phyloP scores from a whole-genome alignment of 2,113 vertebrate species.

The Drymodes brunneopygia region DNA sequence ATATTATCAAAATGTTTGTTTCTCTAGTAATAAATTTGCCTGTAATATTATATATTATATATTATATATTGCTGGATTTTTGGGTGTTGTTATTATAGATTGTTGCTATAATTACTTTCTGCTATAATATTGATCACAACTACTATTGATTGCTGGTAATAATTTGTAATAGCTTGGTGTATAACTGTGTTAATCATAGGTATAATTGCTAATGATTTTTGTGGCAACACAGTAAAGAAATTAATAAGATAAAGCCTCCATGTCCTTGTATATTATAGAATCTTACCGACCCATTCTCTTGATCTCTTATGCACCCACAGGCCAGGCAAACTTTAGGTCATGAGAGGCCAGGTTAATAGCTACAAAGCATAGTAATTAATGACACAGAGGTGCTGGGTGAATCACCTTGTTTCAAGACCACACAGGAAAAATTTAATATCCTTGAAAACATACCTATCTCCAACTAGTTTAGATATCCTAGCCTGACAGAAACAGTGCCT shows the following conservation, averaged over 20 bases:
- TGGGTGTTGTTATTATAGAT: not conserved
- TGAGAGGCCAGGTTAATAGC: not conserved
- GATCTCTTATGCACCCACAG: rapidly evolving
- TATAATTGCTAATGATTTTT: not conserved
- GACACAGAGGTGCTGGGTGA: not conserved
- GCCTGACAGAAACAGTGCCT: not conserved
- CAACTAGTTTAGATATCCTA: not conserved
- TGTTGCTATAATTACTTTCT: not conserved
- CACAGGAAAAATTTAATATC: not conserved
- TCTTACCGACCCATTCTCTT: not conserved
- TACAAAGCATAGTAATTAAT: not conserved
- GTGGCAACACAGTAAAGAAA: not conserved
- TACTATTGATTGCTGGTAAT: not conserved
- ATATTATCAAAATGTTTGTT: not conserved
- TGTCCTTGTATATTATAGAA: not conserved
- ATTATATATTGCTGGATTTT: not conserved
- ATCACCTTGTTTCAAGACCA: not conserved
- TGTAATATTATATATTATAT: not conserved
- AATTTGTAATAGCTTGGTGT: not conserved
- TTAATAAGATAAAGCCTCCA: not conserved
- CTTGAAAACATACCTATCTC: not conserved
- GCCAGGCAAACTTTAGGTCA: not conserved
- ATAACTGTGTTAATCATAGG: not conserved
- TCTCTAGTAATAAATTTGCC: not conserved
- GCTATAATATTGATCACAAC: not conserved